phyloP scores from a whole-genome alignment of 2,797 vertebrate genomes.

The Acanthopagrus latus region DNA sequence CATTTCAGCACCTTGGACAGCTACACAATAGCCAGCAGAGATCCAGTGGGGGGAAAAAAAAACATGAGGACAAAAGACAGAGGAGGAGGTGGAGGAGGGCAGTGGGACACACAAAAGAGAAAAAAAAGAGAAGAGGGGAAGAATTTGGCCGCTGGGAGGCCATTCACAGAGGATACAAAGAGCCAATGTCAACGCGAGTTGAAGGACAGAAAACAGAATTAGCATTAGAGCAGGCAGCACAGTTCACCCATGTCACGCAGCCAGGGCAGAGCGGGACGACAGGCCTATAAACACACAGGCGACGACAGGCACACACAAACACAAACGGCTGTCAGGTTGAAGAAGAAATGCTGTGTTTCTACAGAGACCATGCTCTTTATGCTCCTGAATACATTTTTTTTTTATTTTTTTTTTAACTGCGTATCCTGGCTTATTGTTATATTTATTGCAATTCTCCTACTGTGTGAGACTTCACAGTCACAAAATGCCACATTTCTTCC shows the following conservation, averaged over 20 bases:
- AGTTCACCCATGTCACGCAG: constrained; percentile 47
- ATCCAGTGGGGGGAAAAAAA: constrained; percentile 31
- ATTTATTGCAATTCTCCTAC: not conserved
- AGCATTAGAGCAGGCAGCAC: constrained; percentile 46
- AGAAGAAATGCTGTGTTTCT: not conserved
- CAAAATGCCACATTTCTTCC: not conserved
- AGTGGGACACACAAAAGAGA: constrained; percentile 25
- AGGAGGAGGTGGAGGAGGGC: constrained; percentile 27
- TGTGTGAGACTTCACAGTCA: not conserved
- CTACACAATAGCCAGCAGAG: constrained; percentile 61
- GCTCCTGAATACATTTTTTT: not conserved
- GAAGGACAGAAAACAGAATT: constrained; percentile 64
- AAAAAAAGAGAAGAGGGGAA: not conserved
- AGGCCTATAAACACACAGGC: not conserved
- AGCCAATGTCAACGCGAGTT: constrained; percentile 64
- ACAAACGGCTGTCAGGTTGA: not conserved
- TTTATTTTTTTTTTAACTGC: not conserved
- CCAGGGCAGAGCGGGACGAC: not conserved
- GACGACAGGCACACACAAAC: not conserved
- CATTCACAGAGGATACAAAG: constrained; percentile 71
- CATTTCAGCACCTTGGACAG: constrained; percentile 82
- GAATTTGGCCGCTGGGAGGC: constrained; percentile 63
- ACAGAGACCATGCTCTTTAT: not conserved
- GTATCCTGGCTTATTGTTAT: not conserved
- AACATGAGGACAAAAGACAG: constrained; percentile 46